phyloP scores from a whole-genome alignment of 2,113 vertebrate genomes.

The Austrofundulus limnaeus region DNA sequence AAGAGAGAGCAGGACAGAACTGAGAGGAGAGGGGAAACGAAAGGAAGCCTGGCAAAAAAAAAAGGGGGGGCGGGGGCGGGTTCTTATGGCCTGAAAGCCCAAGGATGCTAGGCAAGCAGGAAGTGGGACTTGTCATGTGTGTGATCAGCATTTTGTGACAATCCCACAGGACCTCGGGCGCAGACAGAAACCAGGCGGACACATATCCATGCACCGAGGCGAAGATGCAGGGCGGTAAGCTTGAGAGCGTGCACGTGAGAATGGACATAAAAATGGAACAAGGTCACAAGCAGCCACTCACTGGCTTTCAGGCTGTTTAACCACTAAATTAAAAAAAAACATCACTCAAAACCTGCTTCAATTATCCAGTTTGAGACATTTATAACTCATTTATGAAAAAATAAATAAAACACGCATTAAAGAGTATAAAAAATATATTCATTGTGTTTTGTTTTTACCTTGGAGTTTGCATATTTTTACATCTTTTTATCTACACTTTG shows the following conservation, averaged over 20 bases:
- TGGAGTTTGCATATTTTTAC: neutral
- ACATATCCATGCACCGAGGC: conserved; percentile 54
- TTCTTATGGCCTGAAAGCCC: conserved; percentile 70
- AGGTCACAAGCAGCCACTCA: conserved; percentile 18
- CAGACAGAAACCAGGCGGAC: conserved; percentile 60
- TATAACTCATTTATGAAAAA: neutral
- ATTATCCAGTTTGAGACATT: neutral
- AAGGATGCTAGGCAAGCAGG: conserved; percentile 80
- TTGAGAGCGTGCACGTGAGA: conserved; percentile 33
- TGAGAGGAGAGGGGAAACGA: conserved; percentile 49
- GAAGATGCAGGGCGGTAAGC: conserved; percentile 42
- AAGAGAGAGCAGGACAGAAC: conserved; percentile 49
- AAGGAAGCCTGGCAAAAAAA: conserved; percentile 65
- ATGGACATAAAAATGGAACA: conserved; percentile 17
- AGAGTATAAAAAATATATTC: neutral
- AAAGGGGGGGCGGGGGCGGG: no score
- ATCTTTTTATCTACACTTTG: neutral
- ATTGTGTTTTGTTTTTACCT: neutral
- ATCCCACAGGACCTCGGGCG: conserved; percentile 66
- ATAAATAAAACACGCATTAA: no score
- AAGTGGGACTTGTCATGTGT: conserved; percentile 77
- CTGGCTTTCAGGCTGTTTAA: conserved; percentile 13
- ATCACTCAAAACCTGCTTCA: conserved; percentile 9
- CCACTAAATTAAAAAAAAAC: conserved; percentile 10
- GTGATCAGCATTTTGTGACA: conserved; percentile 80